Base-by-base conservation (phyloP, 2,797 vertebrate species). In the Vireo griseus region DNA sequence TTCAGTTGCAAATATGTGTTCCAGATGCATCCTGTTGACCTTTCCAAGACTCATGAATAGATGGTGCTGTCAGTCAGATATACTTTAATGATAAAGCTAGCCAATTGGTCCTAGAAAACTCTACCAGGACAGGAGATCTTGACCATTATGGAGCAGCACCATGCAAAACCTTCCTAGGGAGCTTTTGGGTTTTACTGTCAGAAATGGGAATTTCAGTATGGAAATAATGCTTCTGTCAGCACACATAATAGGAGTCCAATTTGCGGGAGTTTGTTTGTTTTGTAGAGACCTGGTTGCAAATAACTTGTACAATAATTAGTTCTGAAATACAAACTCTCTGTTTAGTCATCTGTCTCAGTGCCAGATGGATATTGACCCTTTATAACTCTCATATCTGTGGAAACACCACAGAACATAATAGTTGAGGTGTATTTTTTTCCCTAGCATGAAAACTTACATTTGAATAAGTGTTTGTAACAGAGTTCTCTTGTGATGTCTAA, bases 1-100 rank as follows among this genome's bases (percentile, higher is more conserved):
- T 92, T 97, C 78, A 91, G 33, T 77, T 82, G 55, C 61, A 93
- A 65, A 85, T 93, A 69, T 26, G 50, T 87, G 59, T 82, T 93
- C 47, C 25, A 87, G 62, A 72, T 65, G 52, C 66, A 82, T 94
- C 72, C 62, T 67, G 55, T 76, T 94, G 84, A 94, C 81, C 90
- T 95, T 96, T 93, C 58, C 44, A 61, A 89, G 57, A 26, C 54
- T 93, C 68, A 40, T 85, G 77, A 92, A 87, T 75, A 83, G 68
- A 44, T 92, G 44, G 24, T 88, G 37, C 72, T 93, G 80, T 95
- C 94, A 95, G 61, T 79, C 78, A 96, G 44, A 54, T 54, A 33
- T 18, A 71, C 31, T 58, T 88, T 72, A 66, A 86, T 62, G 84
- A 77, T 31, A 72, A 91, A 80, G 8, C 5, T 28, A 73, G 18